phyloP scores from a whole-genome alignment of 2,113 vertebrate genomes.

The Coreoperca whiteheadi region DNA sequence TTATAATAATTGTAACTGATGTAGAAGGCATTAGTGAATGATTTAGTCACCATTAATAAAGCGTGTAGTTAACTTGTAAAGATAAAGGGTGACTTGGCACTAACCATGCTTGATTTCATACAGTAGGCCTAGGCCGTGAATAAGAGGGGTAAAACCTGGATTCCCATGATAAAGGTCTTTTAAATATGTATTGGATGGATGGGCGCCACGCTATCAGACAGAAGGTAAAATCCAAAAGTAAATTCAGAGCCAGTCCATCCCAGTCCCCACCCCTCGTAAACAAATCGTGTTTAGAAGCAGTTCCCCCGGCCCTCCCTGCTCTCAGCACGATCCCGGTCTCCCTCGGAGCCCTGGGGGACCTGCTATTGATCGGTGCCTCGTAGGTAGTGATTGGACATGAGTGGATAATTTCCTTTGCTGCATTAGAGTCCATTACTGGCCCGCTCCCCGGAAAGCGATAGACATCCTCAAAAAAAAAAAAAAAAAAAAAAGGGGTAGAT shows the following conservation, averaged over 20 bases:
- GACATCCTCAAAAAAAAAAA: conserved; percentile 67
- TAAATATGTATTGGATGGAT: not conserved
- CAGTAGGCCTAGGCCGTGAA: no score
- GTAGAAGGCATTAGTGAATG: not conserved
- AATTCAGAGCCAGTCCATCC: not conserved
- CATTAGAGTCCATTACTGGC: conserved; percentile 82
- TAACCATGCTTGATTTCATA: not conserved
- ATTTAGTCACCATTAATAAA: not conserved
- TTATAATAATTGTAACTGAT: not conserved
- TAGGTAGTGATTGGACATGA: conserved; percentile 81
- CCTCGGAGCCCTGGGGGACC: conserved; percentile 66
- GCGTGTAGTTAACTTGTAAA: not conserved
- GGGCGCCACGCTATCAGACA: not conserved
- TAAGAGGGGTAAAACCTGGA: not conserved
- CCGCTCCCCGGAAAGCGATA: conserved; percentile 74
- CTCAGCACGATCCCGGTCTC: conserved; percentile 62
- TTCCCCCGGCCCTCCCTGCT: conserved; percentile 25
- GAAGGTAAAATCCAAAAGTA: conserved; percentile 10
- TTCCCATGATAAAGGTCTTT: not conserved
- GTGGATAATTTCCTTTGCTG: conserved; percentile 82
- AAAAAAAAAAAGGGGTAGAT: conserved; percentile 10
- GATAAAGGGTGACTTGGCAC: not conserved
- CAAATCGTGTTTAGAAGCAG: not conserved
- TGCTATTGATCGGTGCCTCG: conserved; percentile 74
- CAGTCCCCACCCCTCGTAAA: not conserved